Evolutionary conservation across 2,888 invertebrate genomes (phyloP).

Genomic region (Steinernema carpocapsae): DNA sequence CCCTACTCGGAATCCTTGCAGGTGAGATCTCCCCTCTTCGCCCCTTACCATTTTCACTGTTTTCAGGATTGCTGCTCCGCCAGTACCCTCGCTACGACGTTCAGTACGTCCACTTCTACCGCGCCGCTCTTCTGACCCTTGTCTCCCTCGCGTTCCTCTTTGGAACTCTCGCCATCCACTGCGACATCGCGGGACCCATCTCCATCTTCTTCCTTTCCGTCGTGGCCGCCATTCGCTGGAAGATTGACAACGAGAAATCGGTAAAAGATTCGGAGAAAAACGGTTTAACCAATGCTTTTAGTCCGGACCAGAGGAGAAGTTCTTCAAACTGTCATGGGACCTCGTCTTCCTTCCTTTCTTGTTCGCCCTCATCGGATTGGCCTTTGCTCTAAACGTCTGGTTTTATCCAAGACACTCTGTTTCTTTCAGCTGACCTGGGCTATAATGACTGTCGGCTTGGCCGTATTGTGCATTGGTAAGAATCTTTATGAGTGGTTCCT

Average conservation of each 20-base stretch:
- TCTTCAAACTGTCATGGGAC: constrained; percentile 49
- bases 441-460: constrained; percentile 45
- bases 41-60: neutral
- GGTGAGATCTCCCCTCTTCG: constrained; percentile 29
- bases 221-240: constrained; percentile 55
- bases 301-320: constrained; percentile 53
- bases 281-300: constrained; percentile 40
- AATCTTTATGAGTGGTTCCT: no score
- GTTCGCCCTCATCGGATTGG: constrained; percentile 54
- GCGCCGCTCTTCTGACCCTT: constrained; percentile 41
- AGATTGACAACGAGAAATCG: constrained; percentile 50
- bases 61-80: constrained; percentile 44
- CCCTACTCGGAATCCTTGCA: constrained; percentile 48
- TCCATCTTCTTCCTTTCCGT: constrained; percentile 50
- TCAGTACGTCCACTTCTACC: constrained; percentile 45
- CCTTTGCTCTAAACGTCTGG: constrained; percentile 48
- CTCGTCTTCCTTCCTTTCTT: constrained; percentile 55
- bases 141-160: constrained; percentile 48
- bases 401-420: neutral
- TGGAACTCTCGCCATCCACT: constrained; percentile 48
- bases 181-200: constrained; percentile 54
- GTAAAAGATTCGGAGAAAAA: constrained; percentile 32
- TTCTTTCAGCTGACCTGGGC: constrained; percentile 45
- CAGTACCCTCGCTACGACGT: constrained; percentile 48
- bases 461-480: constrained; percentile 48